Evolutionary conservation across 2,113 vertebrate species (phyloP), one percentile per base, ranked within the genome.

Genomic region (Hippopotamus amphibius): DNA sequence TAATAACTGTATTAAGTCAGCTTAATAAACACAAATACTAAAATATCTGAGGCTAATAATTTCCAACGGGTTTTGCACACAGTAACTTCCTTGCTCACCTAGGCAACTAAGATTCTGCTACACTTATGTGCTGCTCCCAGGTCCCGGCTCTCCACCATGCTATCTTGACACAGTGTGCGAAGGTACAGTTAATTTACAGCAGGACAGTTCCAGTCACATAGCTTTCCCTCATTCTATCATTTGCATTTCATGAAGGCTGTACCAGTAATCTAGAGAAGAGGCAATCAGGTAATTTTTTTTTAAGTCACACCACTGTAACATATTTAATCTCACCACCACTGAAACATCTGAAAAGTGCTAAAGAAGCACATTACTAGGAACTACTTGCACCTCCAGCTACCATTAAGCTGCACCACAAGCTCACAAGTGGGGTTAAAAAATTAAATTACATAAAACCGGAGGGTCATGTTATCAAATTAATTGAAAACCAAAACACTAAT

Each of bases 341-440:
- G n/a, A 91, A 93, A 69, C 28, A 91, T 37, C 55, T 88, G 14
- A 93, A 63, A 96, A 68, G 41, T 79, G 15, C 19, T 71, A 76
- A 37, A 88, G 13, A 11, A 81, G 74, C 26, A 69, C 69, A 61
- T 80, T 83, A 48, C 3, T 69, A 86, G 30, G 10, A 33, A 95
- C 30, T 53, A 74, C 50, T n/a, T 69, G 63, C 7, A 69, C 41
- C 13, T 80, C 71, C 26, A 92, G 33, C 17, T 69, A 79, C 16
- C 22, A 93, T 22, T 19, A 76, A 85, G 43, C 24, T 69, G 13
- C 3, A 69, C 6, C 15, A 61, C 24, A 89, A 85, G 28, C 12
- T 74, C 46, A 83, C 9, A 79, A 19, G 12, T 46, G 10, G 19
- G 2, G 11, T 57, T 69, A 83, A 93, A 96, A 84, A 59, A 26